Conservation (phyloP, 2,888 invertebrate species). For the Agonopterix subpropinquella region DNA sequence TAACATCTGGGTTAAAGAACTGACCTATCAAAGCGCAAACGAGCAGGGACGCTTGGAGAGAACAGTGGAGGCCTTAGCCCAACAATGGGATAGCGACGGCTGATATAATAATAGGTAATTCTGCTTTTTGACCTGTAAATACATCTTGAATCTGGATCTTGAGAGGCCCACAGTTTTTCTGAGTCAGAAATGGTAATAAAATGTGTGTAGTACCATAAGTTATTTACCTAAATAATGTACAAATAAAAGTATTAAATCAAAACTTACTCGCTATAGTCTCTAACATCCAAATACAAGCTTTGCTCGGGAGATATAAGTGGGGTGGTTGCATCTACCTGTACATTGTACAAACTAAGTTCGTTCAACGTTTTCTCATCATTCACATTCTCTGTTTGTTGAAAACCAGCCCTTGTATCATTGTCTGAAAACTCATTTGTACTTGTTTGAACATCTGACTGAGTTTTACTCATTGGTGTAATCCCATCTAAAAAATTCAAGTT, state of each 20-base stretch:
- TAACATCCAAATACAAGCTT: slow-evolving; percentile 60
- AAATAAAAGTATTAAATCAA: background rate
- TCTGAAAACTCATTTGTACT: background rate
- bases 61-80: too few relatives aligned
- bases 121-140: too few relatives aligned
- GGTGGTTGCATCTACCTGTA: slow-evolving; percentile 61
- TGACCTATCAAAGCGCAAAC: too few relatives aligned
- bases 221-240: background rate
- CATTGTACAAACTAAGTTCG: slow-evolving; percentile 63
- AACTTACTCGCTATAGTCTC: slow-evolving; percentile 68
- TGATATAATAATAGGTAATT: too few relatives aligned
- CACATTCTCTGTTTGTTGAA: slow-evolving; percentile 17
- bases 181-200: background rate
- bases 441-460: slow-evolving; percentile 13
- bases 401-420: slow-evolving; percentile 8
- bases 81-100: too few relatives aligned
- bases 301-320: slow-evolving; percentile 65
- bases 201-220: background rate
- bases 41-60: too few relatives aligned
- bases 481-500: slow-evolving; percentile 64
- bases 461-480: slow-evolving; percentile 37
- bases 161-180: too few relatives aligned
- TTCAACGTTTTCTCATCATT: slow-evolving; percentile 59
- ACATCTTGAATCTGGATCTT: too few relatives aligned
- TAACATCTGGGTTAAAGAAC: too few relatives aligned